Percentiles rank a stretch among this genome's conserved stretches.
Conservation (phyloP, 2,113 vertebrate species). For the Mastomys coucha region DNA sequence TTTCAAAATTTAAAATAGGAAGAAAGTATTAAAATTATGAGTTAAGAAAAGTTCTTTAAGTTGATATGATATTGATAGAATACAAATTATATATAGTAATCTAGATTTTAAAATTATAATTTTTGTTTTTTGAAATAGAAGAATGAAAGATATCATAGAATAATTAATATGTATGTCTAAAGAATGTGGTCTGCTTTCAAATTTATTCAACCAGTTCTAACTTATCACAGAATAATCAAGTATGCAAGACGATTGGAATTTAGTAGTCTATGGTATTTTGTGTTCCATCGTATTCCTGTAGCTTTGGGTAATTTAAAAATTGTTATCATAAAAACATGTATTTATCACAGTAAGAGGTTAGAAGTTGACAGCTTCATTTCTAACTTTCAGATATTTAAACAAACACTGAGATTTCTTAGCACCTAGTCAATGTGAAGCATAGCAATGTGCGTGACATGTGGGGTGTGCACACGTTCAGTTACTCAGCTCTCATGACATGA, state of each 20-base stretch:
- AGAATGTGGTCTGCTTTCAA: neutral
- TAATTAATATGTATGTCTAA: neutral
- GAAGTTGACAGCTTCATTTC: neutral
- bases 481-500: neutral
- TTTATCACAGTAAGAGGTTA: neutral
- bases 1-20: conserved; percentile 8
- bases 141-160: conserved; percentile 3
- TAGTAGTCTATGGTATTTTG: neutral
- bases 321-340: neutral
- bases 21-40: neutral
- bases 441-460: rapidly evolving
- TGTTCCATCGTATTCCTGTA: neutral
- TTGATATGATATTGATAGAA: neutral
- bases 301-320: neutral
- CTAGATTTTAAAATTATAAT: neutral
- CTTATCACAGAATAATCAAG: neutral
- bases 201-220: neutral
- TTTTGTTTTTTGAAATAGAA: conserved; percentile 21
- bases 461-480: too few relatives aligned
- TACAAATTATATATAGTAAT: neutral
- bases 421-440: neutral
- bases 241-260: neutral
- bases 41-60: conserved; percentile 12
- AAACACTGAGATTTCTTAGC: neutral
- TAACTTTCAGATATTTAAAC: neutral